phyloP scores from a whole-genome alignment of 2,797 vertebrate species.

The Poeciliopsis presidionis region DNA sequence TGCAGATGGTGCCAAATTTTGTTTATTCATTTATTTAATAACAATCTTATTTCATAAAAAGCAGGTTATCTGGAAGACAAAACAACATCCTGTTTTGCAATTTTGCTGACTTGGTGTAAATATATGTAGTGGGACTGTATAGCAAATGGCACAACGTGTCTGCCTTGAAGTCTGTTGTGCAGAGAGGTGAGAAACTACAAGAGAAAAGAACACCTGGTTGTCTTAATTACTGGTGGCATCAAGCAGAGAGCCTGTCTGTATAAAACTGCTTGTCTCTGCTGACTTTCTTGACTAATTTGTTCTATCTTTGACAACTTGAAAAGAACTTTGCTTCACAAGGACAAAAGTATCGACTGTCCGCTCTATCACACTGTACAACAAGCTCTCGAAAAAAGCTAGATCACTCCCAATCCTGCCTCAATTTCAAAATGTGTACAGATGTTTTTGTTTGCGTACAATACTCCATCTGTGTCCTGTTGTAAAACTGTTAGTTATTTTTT shows the following conservation, averaged over 20 bases:
- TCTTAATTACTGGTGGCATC: constrained; percentile 44
- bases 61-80: constrained; percentile 3
- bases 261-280: constrained; percentile 26
- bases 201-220: constrained; percentile 47
- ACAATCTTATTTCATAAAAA: background rate
- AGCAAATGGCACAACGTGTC: constrained; percentile 21
- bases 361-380: constrained; percentile 24
- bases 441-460: constrained; percentile 36
- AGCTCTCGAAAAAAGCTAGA: constrained; percentile 23
- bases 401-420: constrained; percentile 9
- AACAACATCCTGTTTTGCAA: constrained; percentile 2
- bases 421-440: constrained; percentile 14
- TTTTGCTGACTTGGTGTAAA: constrained; percentile 22
- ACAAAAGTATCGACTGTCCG: constrained; percentile 26
- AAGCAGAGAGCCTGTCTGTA: constrained; percentile 31
- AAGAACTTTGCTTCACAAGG: constrained; percentile 38
- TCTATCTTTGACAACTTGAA: constrained; percentile 26
- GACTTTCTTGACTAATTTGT: constrained; percentile 30
- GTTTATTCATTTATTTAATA: background rate
- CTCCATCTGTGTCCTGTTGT: constrained; percentile 25
- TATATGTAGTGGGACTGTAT: constrained; percentile 12
- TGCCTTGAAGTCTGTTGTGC: constrained; percentile 19
- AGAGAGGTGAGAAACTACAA: constrained; percentile 37
- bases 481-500: constrained; percentile 48
- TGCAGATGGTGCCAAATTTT: background rate